Base-by-base conservation (phyloP, 1,140 invertebrate species). In the Gerris buenoi region DNA sequence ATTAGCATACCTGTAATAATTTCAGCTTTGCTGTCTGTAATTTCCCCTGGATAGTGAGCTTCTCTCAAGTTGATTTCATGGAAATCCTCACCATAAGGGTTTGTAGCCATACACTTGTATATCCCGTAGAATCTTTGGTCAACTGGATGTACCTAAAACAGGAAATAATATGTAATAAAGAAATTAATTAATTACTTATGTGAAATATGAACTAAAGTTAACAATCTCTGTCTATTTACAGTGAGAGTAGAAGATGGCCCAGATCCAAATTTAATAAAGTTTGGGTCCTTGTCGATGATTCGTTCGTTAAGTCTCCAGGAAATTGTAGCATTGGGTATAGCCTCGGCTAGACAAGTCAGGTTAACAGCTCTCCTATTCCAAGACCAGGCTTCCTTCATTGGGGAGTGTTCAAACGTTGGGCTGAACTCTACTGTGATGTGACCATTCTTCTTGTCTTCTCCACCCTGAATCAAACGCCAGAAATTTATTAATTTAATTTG, bases 241-340 rank as follows among this genome's bases (percentile, higher is more conserved):
- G 82, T 81, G 0, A 93, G 77, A 67, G 81, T 82, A 60, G 89
- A 91, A 29, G 79, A 76, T 0, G 88, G 86, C 2, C 88, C 87
- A 5, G 82, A 82, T 0, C 84, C 86, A 28, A 80, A 76, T 56
- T 88, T 82, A 28, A 79, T 77, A 1, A 90, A 80, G 66, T 79
- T 79, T 0, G 72, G 73, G 46, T 84, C 83, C 18, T 70, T 70
- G 60, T 76, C 72, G 3, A 79, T 70, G 10, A 75, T 71, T 61
- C 74, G 67, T 15, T 75, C 76, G 25, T 76, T 79, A 64, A 81
- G 83, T 73, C 81, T 84, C 93, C 93, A 95, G 68, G 83, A 83
- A 69, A 95, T 91, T 1, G 92, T 94, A 0, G 93, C 93, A 76
- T 95, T 95, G 0, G 93, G 93, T 73, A 95, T 91, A 69, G 89